Base-by-base conservation (phyloP, 2,797 vertebrate species). In the Syngnathus acus region DNA sequence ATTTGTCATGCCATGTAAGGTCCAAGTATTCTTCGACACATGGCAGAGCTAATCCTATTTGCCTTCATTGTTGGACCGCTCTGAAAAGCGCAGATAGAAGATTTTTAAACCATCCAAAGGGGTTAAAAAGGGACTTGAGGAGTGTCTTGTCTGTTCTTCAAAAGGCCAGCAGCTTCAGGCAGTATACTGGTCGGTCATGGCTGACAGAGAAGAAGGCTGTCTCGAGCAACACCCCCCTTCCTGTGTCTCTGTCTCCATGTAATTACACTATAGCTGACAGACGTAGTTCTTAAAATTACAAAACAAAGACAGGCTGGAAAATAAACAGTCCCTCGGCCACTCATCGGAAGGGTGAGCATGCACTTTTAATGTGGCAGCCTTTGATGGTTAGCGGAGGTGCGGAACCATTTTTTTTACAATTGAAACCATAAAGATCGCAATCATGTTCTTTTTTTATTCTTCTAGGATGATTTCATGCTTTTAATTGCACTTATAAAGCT, bases 231-330 rank as follows among this genome's bases (percentile, higher is more conserved):
- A 2, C 7, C 70, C 82, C 74, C 69, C 87, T 84, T 82, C 77
- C 82, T 77, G 83, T 60, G 86, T 84, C 88, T 87, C 85, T 89
- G 89, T 91, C 89, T 90, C 89, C 88, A 89, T 89, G 87, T 92
- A 92, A 92, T 92, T 92, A 91, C 88, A 87, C 87, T 83, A 82
- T 75, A 87, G 87, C 88, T 92, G 90, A 91, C 88, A 91, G 90
- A 92, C 89, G 86, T 81, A 79, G 84, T 88, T 88, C 90, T 91
- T 92, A 91, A 88, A 90, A 89, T 89, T 90, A 91, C 87, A 91
- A 92, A 91, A 91, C 90, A 92, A 90, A 90, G 90, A 84, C 83
- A 32, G 78, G 69, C 82, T 86, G 86, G 84, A 88, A 89, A 91
- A 89, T 90, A 91, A 90, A 91, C 89, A 90, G 82, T 78, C 74